Conservation (phyloP, 2,888 invertebrate genomes). For the Papilio protenor region DNA sequence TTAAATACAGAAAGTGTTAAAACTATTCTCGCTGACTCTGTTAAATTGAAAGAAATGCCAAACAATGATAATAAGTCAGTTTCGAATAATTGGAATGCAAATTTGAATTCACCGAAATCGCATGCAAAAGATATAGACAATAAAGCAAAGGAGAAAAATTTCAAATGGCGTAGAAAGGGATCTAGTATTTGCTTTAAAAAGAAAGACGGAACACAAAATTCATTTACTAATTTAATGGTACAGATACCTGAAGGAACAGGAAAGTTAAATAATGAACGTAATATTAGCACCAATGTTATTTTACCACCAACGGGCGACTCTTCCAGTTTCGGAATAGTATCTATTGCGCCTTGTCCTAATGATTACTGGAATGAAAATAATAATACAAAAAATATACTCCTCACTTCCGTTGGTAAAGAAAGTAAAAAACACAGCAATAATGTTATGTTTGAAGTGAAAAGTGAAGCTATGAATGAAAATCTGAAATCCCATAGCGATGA, state of each 20-base stretch:
- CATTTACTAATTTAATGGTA: slow-evolving; percentile 44
- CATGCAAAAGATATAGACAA: slow-evolving; percentile 32
- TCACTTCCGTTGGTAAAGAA: slow-evolving; percentile 32
- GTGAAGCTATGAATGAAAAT: slow-evolving; percentile 61
- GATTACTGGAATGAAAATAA: slow-evolving; percentile 49
- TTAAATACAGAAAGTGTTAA: slow-evolving; percentile 6
- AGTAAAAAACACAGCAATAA: slow-evolving; percentile 45
- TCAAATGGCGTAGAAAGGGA: slow-evolving; percentile 61
- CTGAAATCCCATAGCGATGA: slow-evolving; percentile 66
- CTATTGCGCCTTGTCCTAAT: slow-evolving; percentile 32
- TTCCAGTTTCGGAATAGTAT: slow-evolving; percentile 17
- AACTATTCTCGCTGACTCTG: slow-evolving; percentile 6
- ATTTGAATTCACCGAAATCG: slow-evolving; percentile 50
- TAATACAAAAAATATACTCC: slow-evolving; percentile 6
- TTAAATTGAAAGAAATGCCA: not conserved
- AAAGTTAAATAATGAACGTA: not conserved
- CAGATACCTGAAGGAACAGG: slow-evolving; percentile 1
- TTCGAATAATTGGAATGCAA: slow-evolving; percentile 51
- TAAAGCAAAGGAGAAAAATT: slow-evolving; percentile 51
- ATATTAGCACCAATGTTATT: not conserved
- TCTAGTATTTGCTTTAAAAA: not conserved
- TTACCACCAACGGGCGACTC: slow-evolving; percentile 1
- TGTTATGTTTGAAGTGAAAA: slow-evolving; percentile 63
- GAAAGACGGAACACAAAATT: slow-evolving; percentile 33
- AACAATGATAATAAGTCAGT: slow-evolving; percentile 9